These are phyloP conservation scores for Phrynocephalus forsythii DNA, from an alignment of 2,797 vertebrate genomes.

Conservation along the genomic window DNA sequence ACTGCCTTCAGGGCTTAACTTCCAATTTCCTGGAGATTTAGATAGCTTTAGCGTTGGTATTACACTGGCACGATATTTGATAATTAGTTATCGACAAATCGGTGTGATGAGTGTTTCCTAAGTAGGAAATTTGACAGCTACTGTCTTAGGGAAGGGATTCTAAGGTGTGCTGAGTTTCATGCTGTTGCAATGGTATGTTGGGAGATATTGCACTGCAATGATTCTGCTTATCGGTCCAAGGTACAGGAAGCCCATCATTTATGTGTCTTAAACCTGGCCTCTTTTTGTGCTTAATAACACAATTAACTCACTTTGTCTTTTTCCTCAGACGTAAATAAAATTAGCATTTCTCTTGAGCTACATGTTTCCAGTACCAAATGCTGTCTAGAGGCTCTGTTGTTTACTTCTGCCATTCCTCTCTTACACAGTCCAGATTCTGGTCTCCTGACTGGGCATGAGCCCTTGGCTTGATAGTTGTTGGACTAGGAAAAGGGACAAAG, in stretches of 20 bases:
- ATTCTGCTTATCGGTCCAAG: not conserved
- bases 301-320: not conserved
- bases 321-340: not conserved
- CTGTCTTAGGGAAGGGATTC: no score
- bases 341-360: not conserved
- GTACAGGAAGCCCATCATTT: not conserved
- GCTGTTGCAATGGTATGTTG: not conserved
- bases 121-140: not conserved
- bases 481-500: not conserved
- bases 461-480: not conserved
- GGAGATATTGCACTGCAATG: not conserved
- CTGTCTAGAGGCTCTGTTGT: accelerated
- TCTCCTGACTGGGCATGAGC: not conserved
- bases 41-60: no score
- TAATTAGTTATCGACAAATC: not conserved
- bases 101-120: not conserved
- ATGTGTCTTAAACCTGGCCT: not conserved
- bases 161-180: not conserved
- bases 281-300: not conserved
- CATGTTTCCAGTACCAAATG: not conserved
- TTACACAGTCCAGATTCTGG: not conserved
- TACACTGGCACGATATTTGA: not conserved
- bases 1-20: no score
- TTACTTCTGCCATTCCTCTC: not conserved
- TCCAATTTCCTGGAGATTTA: no score